Base-by-base conservation (phyloP, 2,797 vertebrate genomes). In the Falco cherrug region DNA sequence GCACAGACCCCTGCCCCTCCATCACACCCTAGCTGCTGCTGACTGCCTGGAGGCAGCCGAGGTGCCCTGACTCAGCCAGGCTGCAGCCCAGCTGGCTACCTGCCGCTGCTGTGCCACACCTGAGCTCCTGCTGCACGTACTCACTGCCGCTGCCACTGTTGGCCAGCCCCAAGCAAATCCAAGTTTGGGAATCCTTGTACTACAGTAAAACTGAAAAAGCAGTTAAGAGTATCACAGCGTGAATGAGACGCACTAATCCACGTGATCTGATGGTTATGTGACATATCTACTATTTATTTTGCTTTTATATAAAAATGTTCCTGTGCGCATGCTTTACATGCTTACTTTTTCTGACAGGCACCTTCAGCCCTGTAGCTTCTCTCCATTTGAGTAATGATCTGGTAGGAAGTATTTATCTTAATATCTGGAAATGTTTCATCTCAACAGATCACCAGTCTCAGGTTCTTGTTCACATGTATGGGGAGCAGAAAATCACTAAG, bases 361-460 rank as follows among this genome's bases (percentile, higher is more conserved):
- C 75, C 85, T 91, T 78, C 82, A 85, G 71, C 50, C 93, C 41
- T 91, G 75, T 14, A 74, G 87, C 53, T 81, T 76, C 80, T 70
- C 83, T 69, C 78, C 69, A 64, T 71, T 33, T 57, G 75, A 89
- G 84, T 50, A 77, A 91, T 10, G 37, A 89, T 53, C 60, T 70
- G 60, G 75, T 33, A 87, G 59, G 59, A 78, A 24, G 39, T 51
- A 64, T 90, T 93, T 90, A 63, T 60, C 71, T 77, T 39, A 89
- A 26, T 43, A 91, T 10, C 43, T 59, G 65, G 26, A 20, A 91
- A 71, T 48, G 29, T 85, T 90, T 51, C 61, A 84, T 95, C 95
- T 96, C 96, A 97, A 95, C 96, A 97, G 91, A 97, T 96, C 96
- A 90, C 96, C 94, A 96, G 51, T 87, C 84, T 43, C 39, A 43